phyloP scores from a whole-genome alignment of 1,140 invertebrate species.

The Bathynomus jamesi region DNA sequence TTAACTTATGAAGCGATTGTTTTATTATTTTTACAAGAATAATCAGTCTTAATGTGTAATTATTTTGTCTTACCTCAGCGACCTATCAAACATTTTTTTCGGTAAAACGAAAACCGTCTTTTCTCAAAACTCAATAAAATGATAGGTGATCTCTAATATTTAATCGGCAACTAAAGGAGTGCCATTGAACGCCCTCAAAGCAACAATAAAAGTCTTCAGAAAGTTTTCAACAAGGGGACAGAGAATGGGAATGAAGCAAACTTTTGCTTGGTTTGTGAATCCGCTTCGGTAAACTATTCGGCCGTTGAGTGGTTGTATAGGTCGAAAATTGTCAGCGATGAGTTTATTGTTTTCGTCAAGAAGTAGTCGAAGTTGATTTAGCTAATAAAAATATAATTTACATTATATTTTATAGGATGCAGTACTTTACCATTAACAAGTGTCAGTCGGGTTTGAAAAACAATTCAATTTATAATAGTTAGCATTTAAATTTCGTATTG shows the following conservation, averaged over 20 bases:
- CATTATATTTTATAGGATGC: neutral
- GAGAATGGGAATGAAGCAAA: neutral
- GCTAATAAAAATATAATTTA: neutral
- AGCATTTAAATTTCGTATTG: no score
- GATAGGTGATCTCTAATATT: no score
- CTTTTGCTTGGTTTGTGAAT: neutral
- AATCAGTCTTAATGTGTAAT: no score
- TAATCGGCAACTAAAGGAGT: neutral
- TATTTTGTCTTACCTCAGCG: no score
- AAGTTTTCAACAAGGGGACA: neutral
- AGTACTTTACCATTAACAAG: no score
- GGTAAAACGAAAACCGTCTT: no score
- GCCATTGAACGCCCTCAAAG: neutral
- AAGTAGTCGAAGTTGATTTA: slow-evolving; percentile 15
- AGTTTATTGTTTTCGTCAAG: slow-evolving; percentile 30
- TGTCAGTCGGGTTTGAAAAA: neutral
- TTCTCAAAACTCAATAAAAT: no score
- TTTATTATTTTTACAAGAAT: no score
- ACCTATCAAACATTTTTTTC: no score
- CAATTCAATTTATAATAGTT: neutral
- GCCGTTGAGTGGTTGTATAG: slow-evolving; percentile 38
- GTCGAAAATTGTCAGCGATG: slow-evolving; percentile 43
- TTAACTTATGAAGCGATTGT: no score
- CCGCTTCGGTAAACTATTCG: slow-evolving; percentile 19
- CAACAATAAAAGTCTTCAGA: neutral